phyloP scores from a whole-genome alignment of 2,888 invertebrate genomes.

The Drosophila mimica region DNA sequence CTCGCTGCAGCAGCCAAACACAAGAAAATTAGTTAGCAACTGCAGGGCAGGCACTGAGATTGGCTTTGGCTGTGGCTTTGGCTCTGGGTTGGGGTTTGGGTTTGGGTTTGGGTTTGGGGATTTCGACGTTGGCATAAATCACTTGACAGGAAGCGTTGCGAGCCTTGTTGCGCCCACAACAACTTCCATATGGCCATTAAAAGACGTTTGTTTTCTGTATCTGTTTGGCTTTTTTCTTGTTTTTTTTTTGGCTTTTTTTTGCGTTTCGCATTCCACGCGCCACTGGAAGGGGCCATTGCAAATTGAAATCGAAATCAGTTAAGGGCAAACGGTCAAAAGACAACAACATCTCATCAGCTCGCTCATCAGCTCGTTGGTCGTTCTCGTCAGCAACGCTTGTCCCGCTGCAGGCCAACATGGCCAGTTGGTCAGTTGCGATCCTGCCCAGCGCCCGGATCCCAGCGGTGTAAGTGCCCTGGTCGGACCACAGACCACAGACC shows the following conservation, averaged over 20 bases:
- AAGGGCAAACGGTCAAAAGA: conserved; percentile 21
- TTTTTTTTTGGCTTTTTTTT: conserved; percentile 12
- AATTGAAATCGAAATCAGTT: conserved; percentile 82
- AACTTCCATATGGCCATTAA: conserved; percentile 77
- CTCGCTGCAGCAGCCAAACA: conserved; percentile 56
- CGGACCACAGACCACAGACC: conserved; percentile 71
- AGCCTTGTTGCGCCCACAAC: conserved; percentile 79
- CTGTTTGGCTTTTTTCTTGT: no score
- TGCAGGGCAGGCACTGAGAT: conserved; percentile 25
- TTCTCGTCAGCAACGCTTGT: conserved; percentile 30
- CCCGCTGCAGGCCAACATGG: conserved; percentile 42
- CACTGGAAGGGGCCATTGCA: conserved; percentile 50
- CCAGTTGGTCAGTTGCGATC: conserved; percentile 6
- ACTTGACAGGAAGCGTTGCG: conserved; percentile 80
- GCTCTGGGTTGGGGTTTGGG: conserved; percentile 10
- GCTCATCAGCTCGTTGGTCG: conserved; percentile 36
- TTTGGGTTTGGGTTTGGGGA: conserved; percentile 17
- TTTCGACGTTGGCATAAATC: conserved; percentile 73
- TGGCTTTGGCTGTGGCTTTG: conserved; percentile 18
- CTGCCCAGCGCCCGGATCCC: conserved; percentile 25
- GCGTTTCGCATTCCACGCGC: conserved; percentile 39
- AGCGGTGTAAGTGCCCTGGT: conserved; percentile 74
- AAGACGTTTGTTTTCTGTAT: conserved; percentile 73
- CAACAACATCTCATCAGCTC: conserved; percentile 49
- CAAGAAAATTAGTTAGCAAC: conserved; percentile 75